A percentile compares a stretch with the other conserved stretches of the same genome.
Evolutionary conservation across 2,797 vertebrate species (phyloP).

Genomic region (Gastrophryne carolinensis): DNA sequence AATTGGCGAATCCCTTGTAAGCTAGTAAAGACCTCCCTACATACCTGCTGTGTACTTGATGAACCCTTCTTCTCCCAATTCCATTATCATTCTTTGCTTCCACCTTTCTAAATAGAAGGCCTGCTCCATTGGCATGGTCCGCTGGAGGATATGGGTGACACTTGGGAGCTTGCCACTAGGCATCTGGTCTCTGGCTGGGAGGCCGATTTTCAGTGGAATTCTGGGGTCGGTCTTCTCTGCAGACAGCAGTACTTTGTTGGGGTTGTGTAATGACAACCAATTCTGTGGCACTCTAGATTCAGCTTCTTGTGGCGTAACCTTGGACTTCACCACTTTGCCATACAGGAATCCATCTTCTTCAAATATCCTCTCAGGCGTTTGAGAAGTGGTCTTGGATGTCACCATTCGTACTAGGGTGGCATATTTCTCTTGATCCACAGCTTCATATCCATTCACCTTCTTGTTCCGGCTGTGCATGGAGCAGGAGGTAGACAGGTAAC

Average conservation of each 20-base stretch:
- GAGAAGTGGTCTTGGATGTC: conserved; percentile 71
- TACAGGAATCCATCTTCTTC: conserved; percentile 78
- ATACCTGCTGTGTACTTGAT: conserved; percentile 71
- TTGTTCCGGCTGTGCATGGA: conserved; percentile 69
- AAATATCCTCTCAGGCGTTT: conserved; percentile 76
- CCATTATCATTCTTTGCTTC: conserved; percentile 82
- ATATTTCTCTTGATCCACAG: conserved; percentile 81
- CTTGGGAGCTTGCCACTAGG: conserved; percentile 69
- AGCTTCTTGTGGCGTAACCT: conserved; percentile 47
- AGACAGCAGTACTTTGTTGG: conserved; percentile 55
- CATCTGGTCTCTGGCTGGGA: conserved; percentile 55
- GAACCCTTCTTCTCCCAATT: conserved; percentile 90
- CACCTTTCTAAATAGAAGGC: conserved; percentile 86
- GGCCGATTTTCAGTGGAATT: conserved; percentile 68
- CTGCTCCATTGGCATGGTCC: conserved; percentile 84
- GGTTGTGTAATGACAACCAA: conserved; percentile 72
- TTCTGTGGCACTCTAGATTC: conserved; percentile 62
- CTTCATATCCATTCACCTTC: conserved; percentile 73
- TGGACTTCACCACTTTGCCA: conserved; percentile 74
- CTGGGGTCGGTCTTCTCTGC: conserved; percentile 53
- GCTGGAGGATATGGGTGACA: conserved; percentile 88
- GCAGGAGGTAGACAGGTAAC: conserved; percentile 65
- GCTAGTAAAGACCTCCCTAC: too few relatives aligned
- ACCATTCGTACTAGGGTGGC: conserved; percentile 79
- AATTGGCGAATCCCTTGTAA: too few relatives aligned